Percentiles rank a stretch among this genome's conserved stretches.
Evolutionary conservation across 1,140 invertebrate genomes (phyloP).

Genomic region (Ostrea edulis): DNA sequence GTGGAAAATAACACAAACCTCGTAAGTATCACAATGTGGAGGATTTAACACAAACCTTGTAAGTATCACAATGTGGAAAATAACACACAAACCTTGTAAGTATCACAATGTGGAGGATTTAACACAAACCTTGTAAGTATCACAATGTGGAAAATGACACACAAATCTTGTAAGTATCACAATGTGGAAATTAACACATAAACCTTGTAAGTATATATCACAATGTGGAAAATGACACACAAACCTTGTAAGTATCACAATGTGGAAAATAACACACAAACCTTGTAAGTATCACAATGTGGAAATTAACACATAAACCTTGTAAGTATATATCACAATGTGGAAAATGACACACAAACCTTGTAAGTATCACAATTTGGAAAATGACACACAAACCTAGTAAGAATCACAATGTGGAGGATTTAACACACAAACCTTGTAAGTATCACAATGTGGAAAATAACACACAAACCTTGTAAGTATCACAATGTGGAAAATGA

Average conservation of each 20-base stretch:
- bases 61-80: conserved; percentile 71
- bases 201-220: conserved; percentile 73
- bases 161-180: conserved; percentile 73
- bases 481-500: conserved; percentile 66
- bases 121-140: conserved; percentile 70
- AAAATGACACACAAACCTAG: conserved; percentile 30
- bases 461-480: conserved; percentile 65
- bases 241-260: conserved; percentile 75
- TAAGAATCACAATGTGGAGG: conserved; percentile 73
- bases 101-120: conserved; percentile 65
- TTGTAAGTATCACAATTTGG: conserved; percentile 74
- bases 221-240: background rate
- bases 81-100: conserved; percentile 65
- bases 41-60: conserved; percentile 53
- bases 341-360: background rate
- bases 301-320: background rate
- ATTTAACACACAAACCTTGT: conserved; percentile 57
- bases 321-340: no score
- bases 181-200: conserved; percentile 44
- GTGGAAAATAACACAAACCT: background rate
- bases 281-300: conserved; percentile 75
- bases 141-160: conserved; percentile 60
- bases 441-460: conserved; percentile 71
- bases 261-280: background rate
- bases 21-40: conserved; percentile 74